Evolutionary conservation across 2,113 vertebrate genomes (phyloP).

Genomic region (Gymnobelideus leadbeateri): DNA sequence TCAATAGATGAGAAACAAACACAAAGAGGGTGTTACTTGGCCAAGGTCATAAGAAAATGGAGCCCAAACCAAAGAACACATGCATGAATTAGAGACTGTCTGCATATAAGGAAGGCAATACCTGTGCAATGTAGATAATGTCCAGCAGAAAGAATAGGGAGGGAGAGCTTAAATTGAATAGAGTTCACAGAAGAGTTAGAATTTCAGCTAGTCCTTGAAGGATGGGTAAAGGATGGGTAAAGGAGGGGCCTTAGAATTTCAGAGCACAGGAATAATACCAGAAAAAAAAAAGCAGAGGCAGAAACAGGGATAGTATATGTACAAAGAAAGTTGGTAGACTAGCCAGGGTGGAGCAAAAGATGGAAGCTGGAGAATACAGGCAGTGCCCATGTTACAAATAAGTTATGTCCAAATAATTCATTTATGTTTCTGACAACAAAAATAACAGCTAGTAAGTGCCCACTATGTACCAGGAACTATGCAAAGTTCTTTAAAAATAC

Average conservation of each 20-base stretch:
- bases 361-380: not conserved
- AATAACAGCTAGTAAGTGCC: not conserved
- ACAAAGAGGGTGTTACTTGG: not conserved
- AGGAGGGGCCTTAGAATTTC: not conserved
- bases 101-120: not conserved
- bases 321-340: not conserved
- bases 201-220: not conserved
- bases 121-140: not conserved
- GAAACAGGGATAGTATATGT: no score
- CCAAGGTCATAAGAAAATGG: not conserved
- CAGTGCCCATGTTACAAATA: not conserved
- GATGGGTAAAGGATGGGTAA: not conserved
- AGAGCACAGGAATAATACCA: no score
- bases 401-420: not conserved
- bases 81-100: not conserved
- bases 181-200: not conserved
- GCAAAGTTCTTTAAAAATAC: not conserved
- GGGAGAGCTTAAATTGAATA: not conserved
- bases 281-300: not conserved
- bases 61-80: not conserved
- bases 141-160: not conserved
- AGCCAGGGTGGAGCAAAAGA: not conserved
- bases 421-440: not conserved
- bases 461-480: not conserved
- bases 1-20: not conserved